Evolutionary conservation across 1,140 invertebrate genomes (phyloP).

Genomic region (Heliothis subflexa): DNA sequence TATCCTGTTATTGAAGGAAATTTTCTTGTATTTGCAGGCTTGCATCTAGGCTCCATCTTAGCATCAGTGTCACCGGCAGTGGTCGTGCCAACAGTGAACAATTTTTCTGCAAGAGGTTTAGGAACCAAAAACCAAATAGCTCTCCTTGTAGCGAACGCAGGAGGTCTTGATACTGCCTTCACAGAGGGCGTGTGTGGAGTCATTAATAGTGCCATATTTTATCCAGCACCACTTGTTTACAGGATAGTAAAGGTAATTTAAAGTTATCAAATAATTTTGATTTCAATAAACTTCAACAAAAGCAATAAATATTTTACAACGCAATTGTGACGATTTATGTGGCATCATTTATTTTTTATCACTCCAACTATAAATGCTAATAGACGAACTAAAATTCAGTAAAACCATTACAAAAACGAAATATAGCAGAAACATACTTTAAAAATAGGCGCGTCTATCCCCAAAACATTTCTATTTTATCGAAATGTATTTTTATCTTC

Average conservation of each 20-base stretch:
- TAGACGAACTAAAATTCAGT: background rate
- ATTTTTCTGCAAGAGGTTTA: slow-evolving; percentile 92
- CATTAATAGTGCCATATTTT: slow-evolving; percentile 94
- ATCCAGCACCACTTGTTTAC: slow-evolving; percentile 88
- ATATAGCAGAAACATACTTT: background rate
- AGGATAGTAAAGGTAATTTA: slow-evolving; percentile 73
- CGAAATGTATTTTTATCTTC: slow-evolving; percentile 37
- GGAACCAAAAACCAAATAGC: slow-evolving; percentile 97
- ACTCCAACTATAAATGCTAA: slow-evolving; percentile 13
- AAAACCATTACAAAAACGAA: slow-evolving; percentile 27
- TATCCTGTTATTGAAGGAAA: background rate
- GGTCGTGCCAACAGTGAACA: slow-evolving; percentile 95
- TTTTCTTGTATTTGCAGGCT: slow-evolving; percentile 67
- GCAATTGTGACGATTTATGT: slow-evolving; percentile 12
- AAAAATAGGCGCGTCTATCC: slow-evolving; percentile 1
- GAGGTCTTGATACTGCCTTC: slow-evolving; percentile 94
- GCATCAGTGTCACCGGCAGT: slow-evolving; percentile 97
- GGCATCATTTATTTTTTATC: slow-evolving; percentile 18
- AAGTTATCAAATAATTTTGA: slow-evolving; percentile 5
- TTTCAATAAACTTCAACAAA: slow-evolving; percentile 23
- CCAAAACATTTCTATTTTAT: slow-evolving; percentile 24
- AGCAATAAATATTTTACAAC: slow-evolving; percentile 27
- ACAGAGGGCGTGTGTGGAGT: slow-evolving; percentile 97
- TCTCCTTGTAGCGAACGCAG: slow-evolving; percentile 95
- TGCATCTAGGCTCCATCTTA: slow-evolving; percentile 94